phyloP scores from a whole-genome alignment of 2,113 vertebrate species.

The Panthera tigris region DNA sequence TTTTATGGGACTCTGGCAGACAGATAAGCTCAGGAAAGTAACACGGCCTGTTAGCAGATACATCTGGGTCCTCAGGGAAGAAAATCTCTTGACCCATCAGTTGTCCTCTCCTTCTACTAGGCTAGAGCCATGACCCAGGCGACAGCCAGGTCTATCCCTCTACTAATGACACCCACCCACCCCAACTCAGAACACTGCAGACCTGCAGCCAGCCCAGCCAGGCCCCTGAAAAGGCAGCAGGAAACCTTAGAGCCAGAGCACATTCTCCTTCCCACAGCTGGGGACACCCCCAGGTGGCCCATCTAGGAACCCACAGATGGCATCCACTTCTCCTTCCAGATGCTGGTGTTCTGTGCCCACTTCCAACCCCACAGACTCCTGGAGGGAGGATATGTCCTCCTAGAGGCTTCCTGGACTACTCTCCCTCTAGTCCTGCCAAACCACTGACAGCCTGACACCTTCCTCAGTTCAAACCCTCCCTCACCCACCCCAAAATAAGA shows the following conservation, averaged over 20 bases:
- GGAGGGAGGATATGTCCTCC: not conserved
- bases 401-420: not conserved
- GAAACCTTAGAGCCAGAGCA: too few species aligned
- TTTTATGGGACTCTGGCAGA: rapidly evolving
- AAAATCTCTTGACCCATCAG: not conserved
- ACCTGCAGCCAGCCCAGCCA: not conserved
- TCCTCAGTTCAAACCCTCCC: not conserved
- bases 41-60: not conserved
- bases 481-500: not conserved
- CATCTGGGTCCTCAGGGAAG: not conserved
- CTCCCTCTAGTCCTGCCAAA: not conserved
- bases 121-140: not conserved
- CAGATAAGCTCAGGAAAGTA: not conserved
- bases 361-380: not conserved
- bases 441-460: not conserved
- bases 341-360: not conserved
- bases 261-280: not conserved
- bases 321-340: not conserved
- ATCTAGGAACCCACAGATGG: not conserved
- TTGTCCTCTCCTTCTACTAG: too few species aligned
- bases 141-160: too few species aligned
- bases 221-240: not conserved
- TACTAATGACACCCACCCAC: not conserved
- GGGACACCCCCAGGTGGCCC: not conserved
- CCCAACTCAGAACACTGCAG: not conserved